Evolutionary conservation across 2,113 vertebrate species (phyloP), one percentile per base, ranked within the genome.

Genomic region (Pyxicephalus adspersus): DNA sequence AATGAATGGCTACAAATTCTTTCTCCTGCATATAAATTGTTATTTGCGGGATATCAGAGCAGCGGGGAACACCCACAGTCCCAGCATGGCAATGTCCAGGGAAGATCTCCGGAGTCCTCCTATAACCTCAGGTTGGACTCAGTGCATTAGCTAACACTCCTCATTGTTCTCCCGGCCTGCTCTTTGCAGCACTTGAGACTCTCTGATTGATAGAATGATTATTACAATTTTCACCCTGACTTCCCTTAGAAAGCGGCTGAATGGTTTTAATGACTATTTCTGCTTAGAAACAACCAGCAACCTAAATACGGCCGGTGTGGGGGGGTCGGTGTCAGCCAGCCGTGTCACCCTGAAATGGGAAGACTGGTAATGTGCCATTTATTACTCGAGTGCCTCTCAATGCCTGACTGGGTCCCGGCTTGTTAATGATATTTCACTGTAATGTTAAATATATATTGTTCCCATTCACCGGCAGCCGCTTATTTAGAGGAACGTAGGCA

Each of bases 261-360:
- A 85, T 78, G 85, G 89, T 89, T 87, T 84, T 17, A 85, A 89
- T 85, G 86, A 86, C 87, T 84, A 85, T 84, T 87, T 60, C 28
- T 64, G 89, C 86, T 90, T 89, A 90, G 83, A 88, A 88, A 88
- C 85, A 89, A 91, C 92, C 89, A 91, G 89, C 90, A 90, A 88
- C 91, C 90, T 91, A 92, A 90, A 89, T 87, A 76, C 29, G 28
- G 38, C 38, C 38, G 38, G 38, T 8, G 38, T 3, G 22, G 77
- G 26, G 38, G 63, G 61, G 20, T 28, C 51, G 4, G 68, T 50
- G 67, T 45, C 52, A 3, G 26, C 23, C n/a, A 79, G 22, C 31
- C 64, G 23, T 26, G 64, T 57, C 64, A 68, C 8, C 26, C 19
- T 50, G 55, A 26, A 80, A 38, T 58, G 34, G 55, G 25, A 50